These are phyloP conservation scores for Halisarca cf. caerulea DNA, from an alignment of 37 sponge, comb jelly and placozoan species.

Conservation along the genomic window DNA sequence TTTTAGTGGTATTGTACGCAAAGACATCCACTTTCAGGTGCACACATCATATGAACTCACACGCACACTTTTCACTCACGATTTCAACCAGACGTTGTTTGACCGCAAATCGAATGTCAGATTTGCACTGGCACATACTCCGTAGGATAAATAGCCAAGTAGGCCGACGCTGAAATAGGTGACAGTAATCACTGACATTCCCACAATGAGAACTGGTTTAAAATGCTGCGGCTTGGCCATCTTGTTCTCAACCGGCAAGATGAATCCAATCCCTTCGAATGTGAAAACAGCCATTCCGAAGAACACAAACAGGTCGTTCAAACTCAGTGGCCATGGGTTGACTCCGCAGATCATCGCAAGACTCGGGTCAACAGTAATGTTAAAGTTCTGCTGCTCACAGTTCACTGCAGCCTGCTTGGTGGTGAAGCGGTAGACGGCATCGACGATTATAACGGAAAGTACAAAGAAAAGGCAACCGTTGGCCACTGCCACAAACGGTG, in stretches of 20 bases:
- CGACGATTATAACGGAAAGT: slow-evolving; percentile 47
- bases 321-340: not conserved
- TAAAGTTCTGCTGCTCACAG: not conserved
- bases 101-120: slow-evolving; percentile 65
- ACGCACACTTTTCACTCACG: too few species aligned
- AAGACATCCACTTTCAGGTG: too few species aligned
- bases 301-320: slow-evolving; percentile 57
- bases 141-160: slow-evolving; percentile 74
- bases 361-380: not conserved
- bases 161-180: slow-evolving; percentile 48
- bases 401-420: slow-evolving; percentile 40
- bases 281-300: slow-evolving; percentile 83
- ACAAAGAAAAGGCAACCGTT: slow-evolving; percentile 75
- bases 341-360: not conserved
- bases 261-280: slow-evolving; percentile 85
- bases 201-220: slow-evolving; percentile 28
- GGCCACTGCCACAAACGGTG: slow-evolving; percentile 74
- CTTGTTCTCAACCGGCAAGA: slow-evolving; percentile 90
- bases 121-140: slow-evolving; percentile 47
- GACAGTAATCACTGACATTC: slow-evolving; percentile 48
- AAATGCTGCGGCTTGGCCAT: slow-evolving; percentile 76
- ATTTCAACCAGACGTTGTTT: too few species aligned
- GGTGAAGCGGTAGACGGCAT: slow-evolving; percentile 39
- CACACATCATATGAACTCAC: too few species aligned
- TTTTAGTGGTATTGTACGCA: too few species aligned